These are phyloP conservation scores for Hyposoter didymator DNA, from an alignment of 2,888 invertebrate genomes.

Conservation along the genomic window DNA sequence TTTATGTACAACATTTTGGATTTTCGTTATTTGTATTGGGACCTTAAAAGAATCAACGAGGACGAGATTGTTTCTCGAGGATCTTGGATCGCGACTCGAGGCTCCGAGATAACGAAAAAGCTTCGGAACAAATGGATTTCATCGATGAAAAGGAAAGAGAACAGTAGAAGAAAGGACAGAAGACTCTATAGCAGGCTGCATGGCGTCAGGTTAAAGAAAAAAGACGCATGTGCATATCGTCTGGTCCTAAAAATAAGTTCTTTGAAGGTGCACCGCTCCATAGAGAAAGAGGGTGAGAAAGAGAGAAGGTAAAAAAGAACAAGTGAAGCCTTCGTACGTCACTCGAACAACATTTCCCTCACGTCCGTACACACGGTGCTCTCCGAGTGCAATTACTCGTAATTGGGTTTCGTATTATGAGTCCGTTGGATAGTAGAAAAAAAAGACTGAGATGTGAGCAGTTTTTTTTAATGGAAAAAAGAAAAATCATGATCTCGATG, in stretches of 20 bases:
- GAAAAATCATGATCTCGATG: background rate
- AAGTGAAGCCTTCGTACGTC: constrained; percentile 64
- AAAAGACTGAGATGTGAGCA: background rate
- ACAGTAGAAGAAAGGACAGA: too few species aligned
- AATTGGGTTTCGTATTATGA: constrained; percentile 72
- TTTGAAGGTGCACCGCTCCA: constrained; percentile 63
- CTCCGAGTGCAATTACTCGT: constrained; percentile 68
- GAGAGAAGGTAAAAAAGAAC: constrained; percentile 43
- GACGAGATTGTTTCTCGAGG: background rate
- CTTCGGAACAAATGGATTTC: background rate
- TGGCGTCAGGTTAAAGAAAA: background rate
- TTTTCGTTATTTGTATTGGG: background rate
- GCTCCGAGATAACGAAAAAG: background rate
- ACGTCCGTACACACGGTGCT: constrained; percentile 51
- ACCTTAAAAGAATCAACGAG: background rate
- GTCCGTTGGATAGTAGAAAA: constrained; percentile 58
- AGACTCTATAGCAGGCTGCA: background rate
- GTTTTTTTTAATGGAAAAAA: background rate
- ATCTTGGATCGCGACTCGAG: background rate
- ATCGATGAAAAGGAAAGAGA: background rate
- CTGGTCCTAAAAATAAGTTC: constrained; percentile 66
- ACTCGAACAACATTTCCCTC: constrained; percentile 60
- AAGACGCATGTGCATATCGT: constrained; percentile 10
- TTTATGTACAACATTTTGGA: constrained; percentile 2
- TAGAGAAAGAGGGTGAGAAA: constrained; percentile 24